phyloP scores from a whole-genome alignment of 2,888 invertebrate genomes.

The Zygothrica quintamaculata region DNA sequence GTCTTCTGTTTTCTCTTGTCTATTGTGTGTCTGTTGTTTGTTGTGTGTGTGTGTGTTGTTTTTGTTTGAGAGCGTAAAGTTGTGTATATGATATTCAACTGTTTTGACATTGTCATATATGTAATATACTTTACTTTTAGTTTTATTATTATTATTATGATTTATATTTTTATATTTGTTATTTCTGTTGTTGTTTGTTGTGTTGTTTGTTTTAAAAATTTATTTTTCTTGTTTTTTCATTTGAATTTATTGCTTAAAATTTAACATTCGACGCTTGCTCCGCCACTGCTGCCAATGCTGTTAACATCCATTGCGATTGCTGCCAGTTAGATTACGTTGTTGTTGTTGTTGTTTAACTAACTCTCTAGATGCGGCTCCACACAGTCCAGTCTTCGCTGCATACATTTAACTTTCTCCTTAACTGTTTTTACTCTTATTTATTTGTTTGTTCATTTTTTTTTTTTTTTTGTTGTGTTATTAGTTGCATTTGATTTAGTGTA shows the following conservation, averaged over 20 bases:
- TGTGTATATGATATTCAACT: conserved; percentile 6
- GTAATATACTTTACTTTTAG: conserved; percentile 2
- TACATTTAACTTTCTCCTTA: conserved; percentile 27
- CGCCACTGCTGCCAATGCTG: conserved; percentile 9
- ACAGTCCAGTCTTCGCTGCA: conserved; percentile 39
- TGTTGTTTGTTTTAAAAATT: conserved; percentile 27
- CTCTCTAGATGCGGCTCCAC: no score
- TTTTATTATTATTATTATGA: conserved; percentile 2
- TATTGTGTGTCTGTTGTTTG: conserved; percentile 41
- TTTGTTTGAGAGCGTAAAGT: conserved; percentile 8
- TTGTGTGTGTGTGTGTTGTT: conserved; percentile 20
- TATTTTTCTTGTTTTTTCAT: conserved; percentile 21
- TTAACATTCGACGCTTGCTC: conserved; percentile 57
- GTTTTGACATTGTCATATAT: conserved; percentile 36
- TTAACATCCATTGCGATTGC: conserved; percentile 6
- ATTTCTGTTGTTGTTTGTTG: conserved; percentile 12
- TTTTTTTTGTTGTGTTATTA: conserved; percentile 28
- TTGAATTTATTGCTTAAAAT: conserved; percentile 69
- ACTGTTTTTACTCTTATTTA: conserved; percentile 10
- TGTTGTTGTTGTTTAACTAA: conserved; percentile 21
- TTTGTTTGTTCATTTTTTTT: conserved; percentile 35
- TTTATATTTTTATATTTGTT: conserved; percentile 28
- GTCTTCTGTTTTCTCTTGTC: conserved; percentile 41
- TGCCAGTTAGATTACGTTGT: no score
- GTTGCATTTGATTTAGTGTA: conserved; percentile 87